These are phyloP conservation scores for Sebastes hopkinsi DNA, from an alignment of 2,797 vertebrate genomes.

Conservation along the genomic window DNA sequence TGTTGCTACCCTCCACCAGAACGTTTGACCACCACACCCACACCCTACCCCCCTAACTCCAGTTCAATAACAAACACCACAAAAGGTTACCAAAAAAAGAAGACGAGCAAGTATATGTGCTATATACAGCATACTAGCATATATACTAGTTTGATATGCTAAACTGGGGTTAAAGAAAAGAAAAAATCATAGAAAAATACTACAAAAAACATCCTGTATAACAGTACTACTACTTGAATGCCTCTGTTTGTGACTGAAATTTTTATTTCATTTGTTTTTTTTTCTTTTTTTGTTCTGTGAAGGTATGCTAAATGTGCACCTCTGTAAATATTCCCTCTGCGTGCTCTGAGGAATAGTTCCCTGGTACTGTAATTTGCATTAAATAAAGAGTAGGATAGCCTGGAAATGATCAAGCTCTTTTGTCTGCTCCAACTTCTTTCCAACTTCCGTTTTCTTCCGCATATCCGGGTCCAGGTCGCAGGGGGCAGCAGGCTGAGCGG, in stretches of 20 bases:
- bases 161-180: slow-evolving; percentile 78
- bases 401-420: slow-evolving; percentile 88
- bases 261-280: slow-evolving; percentile 89
- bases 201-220: slow-evolving; percentile 91
- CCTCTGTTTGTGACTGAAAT: slow-evolving; percentile 97
- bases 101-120: slow-evolving; percentile 50
- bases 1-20: slow-evolving; percentile 84
- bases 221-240: slow-evolving; percentile 99
- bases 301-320: slow-evolving; percentile 98
- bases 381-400: slow-evolving; percentile 99
- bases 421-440: slow-evolving; percentile 45
- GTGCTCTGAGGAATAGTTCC: slow-evolving; percentile 99
- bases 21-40: slow-evolving; percentile 84
- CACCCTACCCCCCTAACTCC: slow-evolving; percentile 83
- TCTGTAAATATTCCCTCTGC: slow-evolving; percentile 99
- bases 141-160: slow-evolving; percentile 47
- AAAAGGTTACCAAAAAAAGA: slow-evolving; percentile 4
- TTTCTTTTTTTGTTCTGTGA: slow-evolving; percentile 90
- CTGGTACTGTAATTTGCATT: slow-evolving; percentile 99
- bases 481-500: no score
- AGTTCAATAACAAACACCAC: slow-evolving; percentile 75
- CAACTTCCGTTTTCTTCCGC: slow-evolving; percentile 23
- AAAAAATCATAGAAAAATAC: slow-evolving; percentile 82
- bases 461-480: no score
- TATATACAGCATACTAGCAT: slow-evolving; percentile 22